Conservation (phyloP, 2,888 invertebrate genomes). For the Drosophila conformis region DNA sequence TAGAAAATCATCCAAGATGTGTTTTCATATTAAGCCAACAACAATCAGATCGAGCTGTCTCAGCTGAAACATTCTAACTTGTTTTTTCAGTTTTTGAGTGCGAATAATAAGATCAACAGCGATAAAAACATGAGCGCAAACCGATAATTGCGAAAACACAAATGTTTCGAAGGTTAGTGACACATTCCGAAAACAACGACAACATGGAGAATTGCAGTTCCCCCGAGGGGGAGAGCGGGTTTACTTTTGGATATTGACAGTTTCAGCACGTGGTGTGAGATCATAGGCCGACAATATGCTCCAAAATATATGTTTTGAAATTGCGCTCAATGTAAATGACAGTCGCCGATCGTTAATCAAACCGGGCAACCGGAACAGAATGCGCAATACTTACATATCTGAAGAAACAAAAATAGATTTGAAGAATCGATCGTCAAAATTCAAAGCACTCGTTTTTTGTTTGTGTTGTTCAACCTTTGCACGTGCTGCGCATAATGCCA, state of each 20-base stretch:
- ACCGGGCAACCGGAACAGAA: constrained; percentile 72
- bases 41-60: background rate
- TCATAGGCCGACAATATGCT: constrained; percentile 4
- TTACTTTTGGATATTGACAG: constrained; percentile 47
- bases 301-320: constrained; percentile 20
- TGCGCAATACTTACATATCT: constrained; percentile 68
- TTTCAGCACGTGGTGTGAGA: constrained; percentile 58
- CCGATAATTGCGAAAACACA: constrained; percentile 37
- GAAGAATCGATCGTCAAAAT: constrained; percentile 45
- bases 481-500: constrained; percentile 12
- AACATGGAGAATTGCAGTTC: constrained; percentile 15
- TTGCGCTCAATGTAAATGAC: constrained; percentile 48
- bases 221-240: background rate
- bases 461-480: background rate
- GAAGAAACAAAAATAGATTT: background rate
- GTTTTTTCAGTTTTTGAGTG: background rate
- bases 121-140: constrained; percentile 20
- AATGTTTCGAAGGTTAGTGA: constrained; percentile 64
- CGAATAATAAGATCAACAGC: constrained; percentile 32
- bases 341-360: constrained; percentile 57
- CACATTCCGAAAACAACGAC: constrained; percentile 35
- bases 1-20: background rate
- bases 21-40: background rate
- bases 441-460: constrained; percentile 26
- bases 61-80: background rate